Base-by-base conservation (phyloP, 2,113 vertebrate genomes). In the Rhagologus leucostigma region DNA sequence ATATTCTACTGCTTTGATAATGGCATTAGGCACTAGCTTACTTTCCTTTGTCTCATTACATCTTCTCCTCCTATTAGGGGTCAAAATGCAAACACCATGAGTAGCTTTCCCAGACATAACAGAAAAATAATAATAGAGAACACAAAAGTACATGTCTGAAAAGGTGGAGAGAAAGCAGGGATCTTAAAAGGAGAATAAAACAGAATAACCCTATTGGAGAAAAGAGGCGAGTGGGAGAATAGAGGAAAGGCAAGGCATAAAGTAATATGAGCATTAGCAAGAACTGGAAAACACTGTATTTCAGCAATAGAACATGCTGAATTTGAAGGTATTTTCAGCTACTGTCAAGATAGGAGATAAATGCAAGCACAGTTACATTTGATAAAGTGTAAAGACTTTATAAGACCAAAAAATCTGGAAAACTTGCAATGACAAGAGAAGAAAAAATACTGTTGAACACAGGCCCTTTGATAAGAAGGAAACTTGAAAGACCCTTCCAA, bases 191-290 rank as follows among this genome's bases (percentile, higher is more conserved):
- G 52, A 79, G 44, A 76, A 85, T 27, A 85, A 90, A 94, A 60
- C 57, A 80, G 49, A 94, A 77, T n/a, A 71, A 73, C 29, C 13
- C 15, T 33, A 18, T n/a, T 7, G 2, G 29, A 83, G 20, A 83
- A 29, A 56, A 80, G 53, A 64, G 49, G 11, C 13, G n/a, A 90
- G 62, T 17, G n/a, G 10, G 12, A 57, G 10, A 52, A 60, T 3
- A 82, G 32, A 65, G 29, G 53, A 79, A 83, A 92, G 32, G 41
- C 0, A 2, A 75, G 16, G 27, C 16, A 59, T 19, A 33, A 22
- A 32, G 17, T 21, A 81, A 85, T 85, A 93, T 94, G 63, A 91
- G 39, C 82, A 94, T 97, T 96, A 93, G 68, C 70, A 95, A 95
- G 42, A 69, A 92, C 27, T 17, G 10, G 23, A 91, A 86, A 94